Conservation (phyloP, 2,113 vertebrate species). For the Bos javanicus region DNA sequence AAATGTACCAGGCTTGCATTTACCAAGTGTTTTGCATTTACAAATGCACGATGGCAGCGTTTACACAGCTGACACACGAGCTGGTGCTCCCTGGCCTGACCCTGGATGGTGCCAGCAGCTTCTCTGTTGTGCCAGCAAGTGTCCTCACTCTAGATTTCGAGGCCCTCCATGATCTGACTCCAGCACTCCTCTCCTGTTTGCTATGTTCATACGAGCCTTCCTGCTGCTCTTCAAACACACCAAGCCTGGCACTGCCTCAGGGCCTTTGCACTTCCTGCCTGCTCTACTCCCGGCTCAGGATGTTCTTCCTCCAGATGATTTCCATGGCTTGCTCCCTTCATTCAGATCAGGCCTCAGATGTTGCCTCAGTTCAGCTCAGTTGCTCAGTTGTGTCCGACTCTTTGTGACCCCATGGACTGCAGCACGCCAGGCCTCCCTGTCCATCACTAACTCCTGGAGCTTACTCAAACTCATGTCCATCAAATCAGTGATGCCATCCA, state of each 20-base stretch:
- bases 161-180: neutral
- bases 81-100: neutral
- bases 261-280: neutral
- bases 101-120: neutral
- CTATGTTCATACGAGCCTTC: neutral
- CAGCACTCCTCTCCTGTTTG: neutral
- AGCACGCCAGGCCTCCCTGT: neutral
- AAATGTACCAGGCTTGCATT: neutral
- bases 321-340: neutral
- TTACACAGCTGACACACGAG: neutral
- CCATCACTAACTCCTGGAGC: neutral
- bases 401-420: neutral
- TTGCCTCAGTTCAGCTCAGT: neutral
- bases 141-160: neutral
- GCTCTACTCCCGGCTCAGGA: rapidly evolving
- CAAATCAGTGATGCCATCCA: neutral
- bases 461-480: neutral
- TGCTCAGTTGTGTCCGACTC: rapidly evolving
- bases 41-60: neutral
- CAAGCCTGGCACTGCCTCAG: neutral
- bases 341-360: neutral
- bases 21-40: neutral
- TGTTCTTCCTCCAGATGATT: neutral
- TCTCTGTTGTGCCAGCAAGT: neutral
- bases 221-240: neutral